Base-by-base conservation (phyloP, 2,113 vertebrate species). In the Amphiprion ocellaris region DNA sequence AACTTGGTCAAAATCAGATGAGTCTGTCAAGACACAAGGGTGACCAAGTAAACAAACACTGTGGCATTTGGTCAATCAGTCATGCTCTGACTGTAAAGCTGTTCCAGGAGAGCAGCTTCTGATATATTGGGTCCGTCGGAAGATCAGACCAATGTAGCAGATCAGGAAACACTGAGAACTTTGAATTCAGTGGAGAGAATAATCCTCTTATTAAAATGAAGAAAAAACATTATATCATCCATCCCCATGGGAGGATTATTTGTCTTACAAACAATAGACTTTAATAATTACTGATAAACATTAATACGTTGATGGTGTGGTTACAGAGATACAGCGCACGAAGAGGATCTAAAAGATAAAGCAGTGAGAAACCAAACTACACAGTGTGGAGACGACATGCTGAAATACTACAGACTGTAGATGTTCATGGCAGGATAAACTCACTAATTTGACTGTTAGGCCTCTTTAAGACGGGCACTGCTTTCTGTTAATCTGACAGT, bases 1-100 rank as follows among this genome's bases (percentile, higher is more conserved):
- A 66, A 44, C 54, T 62, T 33, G 53, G 39, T 75, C 46, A 71
- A 70, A 76, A 60, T 79, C 58, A 21, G 39, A 60, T 63, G 52
- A 53, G 54, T 54, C 39, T 3, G 52, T 26, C 41, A 71, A 71
- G n/a, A 41, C 39, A 59, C 41, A 37, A 19, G 47, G 11, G 26
- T 23, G 44, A 71, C 23, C 59, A 54, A 64, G 61, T 66, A 53
- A 82, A 75, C 26, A 82, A 69, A 28, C 30, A 28, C 12, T 4
- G 17, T 53, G 73, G 17, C 11, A 47, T 53, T 49, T 69, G 64
- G 41, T 16, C 67, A 56, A 33, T 72, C 8, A 28, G 3, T 17
- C 28, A 21, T 63, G 65, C 60, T 52, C 50, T 46, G 24, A 39
- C 21, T 19, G 15, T 14, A 28, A 37, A 37, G 33, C 7, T 17